phyloP scores from a whole-genome alignment of 2,797 vertebrate species.

The Antrozous pallidus region DNA sequence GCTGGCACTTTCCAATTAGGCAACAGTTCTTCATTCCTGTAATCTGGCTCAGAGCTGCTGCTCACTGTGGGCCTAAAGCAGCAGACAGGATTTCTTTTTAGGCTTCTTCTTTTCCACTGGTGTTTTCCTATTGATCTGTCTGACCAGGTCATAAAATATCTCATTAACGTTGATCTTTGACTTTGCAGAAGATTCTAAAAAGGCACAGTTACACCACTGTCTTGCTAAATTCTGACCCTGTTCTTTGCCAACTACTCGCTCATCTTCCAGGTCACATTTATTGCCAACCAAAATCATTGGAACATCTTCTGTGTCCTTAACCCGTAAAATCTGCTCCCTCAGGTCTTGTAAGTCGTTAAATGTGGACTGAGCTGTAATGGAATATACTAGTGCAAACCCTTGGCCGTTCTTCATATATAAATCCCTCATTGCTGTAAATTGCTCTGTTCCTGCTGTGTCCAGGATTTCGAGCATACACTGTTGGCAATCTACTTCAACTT shows the following conservation, averaged over 20 bases:
- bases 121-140: slow-evolving; percentile 99
- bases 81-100: slow-evolving; percentile 98
- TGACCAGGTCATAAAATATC: slow-evolving; percentile 99
- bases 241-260: slow-evolving; percentile 98
- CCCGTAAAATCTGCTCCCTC: slow-evolving; percentile 97
- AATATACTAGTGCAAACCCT: slow-evolving; percentile 99
- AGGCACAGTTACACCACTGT: slow-evolving; percentile 99
- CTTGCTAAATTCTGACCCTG: slow-evolving; percentile 99
- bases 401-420: slow-evolving; percentile 99
- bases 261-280: slow-evolving; percentile 99
- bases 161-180: slow-evolving; percentile 99
- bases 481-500: no score
- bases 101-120: slow-evolving; percentile 99
- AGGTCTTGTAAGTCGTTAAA: slow-evolving; percentile 99
- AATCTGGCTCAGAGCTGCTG: slow-evolving; percentile 99
- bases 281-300: slow-evolving; percentile 99
- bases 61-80: slow-evolving; percentile 91
- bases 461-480: no score
- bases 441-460: no score
- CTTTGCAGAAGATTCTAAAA: slow-evolving; percentile 99
- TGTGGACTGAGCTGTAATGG: slow-evolving; percentile 98
- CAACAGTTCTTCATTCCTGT: slow-evolving; percentile 99
- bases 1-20: slow-evolving; percentile 97
- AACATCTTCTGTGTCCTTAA: slow-evolving; percentile 99
- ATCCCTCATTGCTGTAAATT: slow-evolving; percentile 99